Percentiles rank a stretch among this genome's conserved stretches.
Conservation (phyloP, 2,113 vertebrate species). For the Oryzias curvinotus region DNA sequence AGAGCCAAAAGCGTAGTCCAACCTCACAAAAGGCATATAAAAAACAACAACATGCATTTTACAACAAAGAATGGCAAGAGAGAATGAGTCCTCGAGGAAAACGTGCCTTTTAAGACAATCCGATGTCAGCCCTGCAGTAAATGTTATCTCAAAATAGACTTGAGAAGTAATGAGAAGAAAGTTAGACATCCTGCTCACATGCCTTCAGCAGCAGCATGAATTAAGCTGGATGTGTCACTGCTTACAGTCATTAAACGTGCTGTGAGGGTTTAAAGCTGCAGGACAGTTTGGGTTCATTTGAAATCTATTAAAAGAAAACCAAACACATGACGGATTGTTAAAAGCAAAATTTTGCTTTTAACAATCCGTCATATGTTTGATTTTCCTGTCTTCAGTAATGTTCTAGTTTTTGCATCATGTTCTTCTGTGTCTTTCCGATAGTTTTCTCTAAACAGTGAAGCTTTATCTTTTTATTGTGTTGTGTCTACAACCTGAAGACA, state of each 20-base stretch:
- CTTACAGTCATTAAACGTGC: constrained; percentile 11
- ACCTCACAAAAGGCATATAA: not conserved
- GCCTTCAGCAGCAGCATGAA: constrained; percentile 2
- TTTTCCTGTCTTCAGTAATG: too few relatives aligned
- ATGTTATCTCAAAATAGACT: constrained; percentile 48
- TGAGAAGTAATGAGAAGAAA: not conserved
- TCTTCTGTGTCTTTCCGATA: too few relatives aligned
- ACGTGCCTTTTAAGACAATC: constrained; percentile 45
- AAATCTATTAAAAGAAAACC: too few relatives aligned
- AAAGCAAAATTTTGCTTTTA: too few relatives aligned
- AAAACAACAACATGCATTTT: constrained; percentile 32
- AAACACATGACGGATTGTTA: too few relatives aligned
- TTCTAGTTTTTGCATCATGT: too few relatives aligned
- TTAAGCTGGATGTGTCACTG: not conserved
- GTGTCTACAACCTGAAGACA: not conserved
- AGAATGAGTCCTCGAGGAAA: constrained; percentile 28
- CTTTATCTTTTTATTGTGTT: not conserved
- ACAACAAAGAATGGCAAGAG: constrained; percentile 2
- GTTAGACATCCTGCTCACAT: constrained; percentile 3
- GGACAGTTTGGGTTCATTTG: too few relatives aligned
- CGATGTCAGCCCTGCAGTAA: constrained; percentile 20
- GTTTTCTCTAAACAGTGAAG: not conserved
- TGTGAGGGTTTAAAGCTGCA: too few relatives aligned
- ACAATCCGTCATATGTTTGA: too few relatives aligned
- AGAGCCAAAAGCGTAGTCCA: too few relatives aligned